Percentiles rank a stretch among this genome's conserved stretches.
phyloP scores from a whole-genome alignment of 2,797 vertebrate genomes.

The Bryconaethiops microstoma region DNA sequence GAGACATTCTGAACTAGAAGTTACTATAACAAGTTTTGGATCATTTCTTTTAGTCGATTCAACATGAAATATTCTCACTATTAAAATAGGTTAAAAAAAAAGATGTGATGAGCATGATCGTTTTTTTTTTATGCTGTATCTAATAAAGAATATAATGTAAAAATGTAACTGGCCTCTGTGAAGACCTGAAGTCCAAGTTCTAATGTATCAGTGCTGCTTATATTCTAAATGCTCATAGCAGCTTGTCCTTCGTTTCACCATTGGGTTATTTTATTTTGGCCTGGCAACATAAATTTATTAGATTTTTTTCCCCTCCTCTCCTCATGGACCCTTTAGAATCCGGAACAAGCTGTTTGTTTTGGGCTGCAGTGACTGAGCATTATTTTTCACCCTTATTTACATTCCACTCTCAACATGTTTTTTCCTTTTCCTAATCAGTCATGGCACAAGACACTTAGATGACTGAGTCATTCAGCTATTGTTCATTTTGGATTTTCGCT shows the following conservation, averaged over 20 bases:
- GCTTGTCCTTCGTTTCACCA: background rate
- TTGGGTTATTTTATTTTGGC: background rate
- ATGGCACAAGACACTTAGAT: background rate
- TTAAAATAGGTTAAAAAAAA: no score
- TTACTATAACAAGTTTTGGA: no score
- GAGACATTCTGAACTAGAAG: no score
- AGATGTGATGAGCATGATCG: no score
- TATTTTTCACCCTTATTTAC: background rate
- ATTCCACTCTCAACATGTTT: background rate
- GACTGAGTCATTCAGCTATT: conserved; percentile 4
- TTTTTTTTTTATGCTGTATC: no score
- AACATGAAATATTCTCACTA: no score
- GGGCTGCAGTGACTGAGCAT: background rate
- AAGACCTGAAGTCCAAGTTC: no score
- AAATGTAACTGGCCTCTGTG: no score
- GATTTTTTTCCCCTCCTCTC: background rate
- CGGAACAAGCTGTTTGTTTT: background rate
- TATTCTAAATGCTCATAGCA: no score
- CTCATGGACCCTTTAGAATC: background rate
- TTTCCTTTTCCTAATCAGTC: conserved; percentile 11
- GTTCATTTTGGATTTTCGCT: conserved; percentile 1
- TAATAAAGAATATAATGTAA: no score
- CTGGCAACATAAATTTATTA: background rate
- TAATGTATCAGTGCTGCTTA: no score
- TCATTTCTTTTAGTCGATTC: no score